Conservation (phyloP, 2,888 invertebrate species). For the Parapristionchus giblindavisi region DNA sequence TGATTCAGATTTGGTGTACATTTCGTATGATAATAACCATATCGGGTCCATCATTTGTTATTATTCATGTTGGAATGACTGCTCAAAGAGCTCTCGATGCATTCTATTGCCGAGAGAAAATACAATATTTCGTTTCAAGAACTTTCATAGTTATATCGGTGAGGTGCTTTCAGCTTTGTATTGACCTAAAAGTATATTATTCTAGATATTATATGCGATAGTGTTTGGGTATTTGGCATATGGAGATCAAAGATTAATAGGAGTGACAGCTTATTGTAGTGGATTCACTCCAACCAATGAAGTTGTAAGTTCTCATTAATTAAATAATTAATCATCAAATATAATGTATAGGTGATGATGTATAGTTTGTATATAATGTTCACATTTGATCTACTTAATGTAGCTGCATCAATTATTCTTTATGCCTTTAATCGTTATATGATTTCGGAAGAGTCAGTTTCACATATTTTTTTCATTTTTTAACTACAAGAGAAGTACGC, state of each 20-base stretch:
- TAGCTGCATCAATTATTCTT: too few species aligned
- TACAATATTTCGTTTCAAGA: not conserved
- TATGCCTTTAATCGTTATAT: too few species aligned
- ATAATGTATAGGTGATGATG: too few species aligned
- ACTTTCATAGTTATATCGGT: not conserved
- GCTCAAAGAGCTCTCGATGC: not conserved
- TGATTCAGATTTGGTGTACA: not conserved
- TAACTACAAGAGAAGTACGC: too few species aligned
- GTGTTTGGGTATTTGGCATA: not conserved
- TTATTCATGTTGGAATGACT: constrained; percentile 8
- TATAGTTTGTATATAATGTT: too few species aligned
- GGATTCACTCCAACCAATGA: not conserved
- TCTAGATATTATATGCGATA: not conserved
- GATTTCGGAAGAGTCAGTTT: too few species aligned
- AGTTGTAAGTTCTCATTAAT: not conserved
- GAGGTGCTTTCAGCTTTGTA: not conserved
- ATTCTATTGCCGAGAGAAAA: not conserved
- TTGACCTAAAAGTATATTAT: not conserved
- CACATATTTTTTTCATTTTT: too few species aligned
- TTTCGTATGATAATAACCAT: not conserved
- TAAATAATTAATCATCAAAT: too few species aligned
- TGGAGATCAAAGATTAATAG: not conserved
- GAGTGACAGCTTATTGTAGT: not conserved
- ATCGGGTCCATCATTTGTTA: not conserved
- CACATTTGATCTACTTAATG: too few species aligned